Conservation (phyloP, 2,888 invertebrate species). For the Heliconius aoede region DNA sequence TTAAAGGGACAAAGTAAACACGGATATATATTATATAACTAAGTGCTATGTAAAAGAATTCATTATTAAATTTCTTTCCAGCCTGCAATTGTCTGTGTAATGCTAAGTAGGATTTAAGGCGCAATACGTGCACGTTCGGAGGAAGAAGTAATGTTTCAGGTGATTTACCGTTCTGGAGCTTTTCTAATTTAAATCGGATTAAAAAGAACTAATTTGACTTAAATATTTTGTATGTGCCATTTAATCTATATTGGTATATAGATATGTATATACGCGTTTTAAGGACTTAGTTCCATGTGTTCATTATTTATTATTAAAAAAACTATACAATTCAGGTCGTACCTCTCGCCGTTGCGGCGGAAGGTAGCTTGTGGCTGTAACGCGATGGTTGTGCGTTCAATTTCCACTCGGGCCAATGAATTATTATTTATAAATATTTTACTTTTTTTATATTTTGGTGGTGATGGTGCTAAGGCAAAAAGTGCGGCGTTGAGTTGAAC, state of each 20-base stretch:
- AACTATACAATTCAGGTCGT: too few species aligned
- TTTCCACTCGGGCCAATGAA: neutral
- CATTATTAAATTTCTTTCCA: slow-evolving; percentile 76
- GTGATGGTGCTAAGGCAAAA: too few species aligned
- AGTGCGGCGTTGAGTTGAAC: neutral
- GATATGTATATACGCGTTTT: too few species aligned
- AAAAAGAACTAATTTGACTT: slow-evolving; percentile 26
- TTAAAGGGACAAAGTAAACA: slow-evolving; percentile 63
- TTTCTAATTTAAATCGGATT: slow-evolving; percentile 28
- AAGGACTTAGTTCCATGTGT: too few species aligned
- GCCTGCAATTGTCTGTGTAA: slow-evolving; percentile 62
- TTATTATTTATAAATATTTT: neutral
- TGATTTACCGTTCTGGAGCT: slow-evolving; percentile 45
- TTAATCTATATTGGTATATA: neutral
- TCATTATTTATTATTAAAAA: too few species aligned
- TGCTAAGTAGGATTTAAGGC: slow-evolving; percentile 75
- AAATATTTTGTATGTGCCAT: neutral
- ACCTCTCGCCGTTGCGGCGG: too few species aligned
- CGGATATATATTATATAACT: slow-evolving; percentile 58
- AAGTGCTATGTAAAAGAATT: slow-evolving; percentile 76
- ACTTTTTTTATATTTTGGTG: too few species aligned
- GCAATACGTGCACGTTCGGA: slow-evolving; percentile 70
- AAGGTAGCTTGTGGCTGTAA: neutral
- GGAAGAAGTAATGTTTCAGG: slow-evolving; percentile 50
- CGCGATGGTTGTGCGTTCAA: neutral